Conservation (phyloP, 64 coral and sea anemone species). For the Porites australiensis region DNA sequence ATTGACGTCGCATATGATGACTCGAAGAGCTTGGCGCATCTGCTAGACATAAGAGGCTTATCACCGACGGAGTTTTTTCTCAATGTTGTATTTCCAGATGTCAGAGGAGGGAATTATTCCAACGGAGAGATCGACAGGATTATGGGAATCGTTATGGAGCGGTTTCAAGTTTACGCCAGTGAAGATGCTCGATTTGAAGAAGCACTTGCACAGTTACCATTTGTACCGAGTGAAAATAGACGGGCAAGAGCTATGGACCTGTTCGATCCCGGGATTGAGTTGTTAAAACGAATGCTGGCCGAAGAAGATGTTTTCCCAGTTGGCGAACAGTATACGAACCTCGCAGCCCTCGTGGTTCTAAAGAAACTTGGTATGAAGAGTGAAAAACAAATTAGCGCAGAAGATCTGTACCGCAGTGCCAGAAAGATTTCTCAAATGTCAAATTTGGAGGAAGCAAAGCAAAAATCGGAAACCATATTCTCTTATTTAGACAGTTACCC, state of each 20-base stretch:
- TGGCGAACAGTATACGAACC: not conserved
- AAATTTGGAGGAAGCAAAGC: conserved; percentile 8
- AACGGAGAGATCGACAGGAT: conserved; percentile 60
- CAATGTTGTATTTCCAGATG: conserved; percentile 36
- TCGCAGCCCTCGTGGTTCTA: conserved; percentile 12
- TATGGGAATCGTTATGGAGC: conserved; percentile 51
- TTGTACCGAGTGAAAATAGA: not conserved
- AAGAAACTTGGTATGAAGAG: conserved; percentile 59
- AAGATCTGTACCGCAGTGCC: conserved; percentile 66
- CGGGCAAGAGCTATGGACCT: conserved; percentile 6
- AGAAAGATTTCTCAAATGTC: conserved; percentile 14
- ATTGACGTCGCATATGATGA: not conserved
- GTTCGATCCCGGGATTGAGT: conserved; percentile 34
- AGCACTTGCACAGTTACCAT: not conserved
- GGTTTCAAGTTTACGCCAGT: conserved; percentile 16
- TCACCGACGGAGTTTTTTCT: not conserved
- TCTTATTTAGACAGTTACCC: conserved; percentile 34
- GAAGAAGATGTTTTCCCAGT: conserved; percentile 57
- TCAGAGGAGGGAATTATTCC: not conserved
- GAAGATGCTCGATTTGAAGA: conserved; percentile 31
- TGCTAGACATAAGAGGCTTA: not conserved
- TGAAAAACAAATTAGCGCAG: conserved; percentile 20
- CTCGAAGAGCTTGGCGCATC: not conserved
- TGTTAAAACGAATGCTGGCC: not conserved
- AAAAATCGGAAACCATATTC: conserved; percentile 65